These are phyloP conservation scores for Puntigrus tetrazona DNA, from an alignment of 2,113 vertebrate species.

Conservation along the genomic window DNA sequence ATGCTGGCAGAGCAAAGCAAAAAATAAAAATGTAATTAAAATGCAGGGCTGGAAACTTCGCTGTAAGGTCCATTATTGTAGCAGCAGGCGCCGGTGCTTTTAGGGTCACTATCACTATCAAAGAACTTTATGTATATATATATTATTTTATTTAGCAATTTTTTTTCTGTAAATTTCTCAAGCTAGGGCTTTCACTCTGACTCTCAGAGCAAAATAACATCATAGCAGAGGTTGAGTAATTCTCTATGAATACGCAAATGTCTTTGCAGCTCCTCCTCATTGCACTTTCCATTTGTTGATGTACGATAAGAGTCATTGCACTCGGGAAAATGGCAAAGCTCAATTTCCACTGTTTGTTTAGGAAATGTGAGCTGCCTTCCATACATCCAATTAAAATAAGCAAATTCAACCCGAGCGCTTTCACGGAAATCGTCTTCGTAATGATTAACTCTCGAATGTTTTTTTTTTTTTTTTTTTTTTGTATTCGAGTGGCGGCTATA, in stretches of 20 bases:
- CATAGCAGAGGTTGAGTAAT: constrained; percentile 10
- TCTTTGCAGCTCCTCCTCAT: constrained; percentile 13
- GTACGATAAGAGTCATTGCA: constrained; percentile 36
- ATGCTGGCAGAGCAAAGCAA: constrained; percentile 1
- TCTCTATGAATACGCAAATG: constrained; percentile 27
- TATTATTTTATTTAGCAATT: no score
- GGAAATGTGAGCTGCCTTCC: constrained; percentile 35
- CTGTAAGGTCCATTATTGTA: not conserved
- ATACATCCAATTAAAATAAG: constrained; percentile 33
- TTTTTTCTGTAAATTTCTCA: no score
- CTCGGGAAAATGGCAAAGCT: constrained; percentile 24
- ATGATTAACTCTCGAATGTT: constrained; percentile 15
- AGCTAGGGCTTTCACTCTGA: not conserved
- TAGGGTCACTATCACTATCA: not conserved
- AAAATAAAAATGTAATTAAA: not conserved
- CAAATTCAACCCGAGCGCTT: constrained; percentile 35
- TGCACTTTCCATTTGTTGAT: constrained; percentile 23
- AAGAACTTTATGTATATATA: no score
- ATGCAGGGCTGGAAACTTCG: not conserved
- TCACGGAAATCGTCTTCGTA: not conserved
- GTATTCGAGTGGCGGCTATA: not conserved
- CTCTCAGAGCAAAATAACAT: not conserved
- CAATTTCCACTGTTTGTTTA: constrained; percentile 21
- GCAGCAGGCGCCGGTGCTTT: not conserved
- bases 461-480: constrained; percentile 21